phyloP scores from a whole-genome alignment of 2,797 vertebrate genomes.

The Xenentodon cancila region DNA sequence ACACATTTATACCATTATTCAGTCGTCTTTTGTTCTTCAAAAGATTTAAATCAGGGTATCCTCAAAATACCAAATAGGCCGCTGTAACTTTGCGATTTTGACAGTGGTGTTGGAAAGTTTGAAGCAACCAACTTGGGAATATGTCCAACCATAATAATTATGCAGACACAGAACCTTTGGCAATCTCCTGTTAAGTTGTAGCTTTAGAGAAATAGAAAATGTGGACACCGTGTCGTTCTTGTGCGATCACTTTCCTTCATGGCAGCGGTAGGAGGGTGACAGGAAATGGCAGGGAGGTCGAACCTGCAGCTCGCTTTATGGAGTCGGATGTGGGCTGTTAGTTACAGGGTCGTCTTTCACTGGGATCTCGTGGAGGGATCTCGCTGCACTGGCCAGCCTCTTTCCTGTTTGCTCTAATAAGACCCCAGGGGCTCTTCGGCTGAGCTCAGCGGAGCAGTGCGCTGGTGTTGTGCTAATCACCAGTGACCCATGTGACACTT shows the following conservation, averaged over 20 bases:
- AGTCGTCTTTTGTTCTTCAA: neutral
- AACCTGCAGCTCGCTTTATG: slow-evolving; percentile 15
- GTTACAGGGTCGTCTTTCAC: slow-evolving; percentile 58
- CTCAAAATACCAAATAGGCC: neutral
- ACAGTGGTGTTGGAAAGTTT: too few relatives aligned
- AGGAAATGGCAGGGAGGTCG: neutral
- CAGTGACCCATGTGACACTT: slow-evolving; percentile 56
- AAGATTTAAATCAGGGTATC: neutral
- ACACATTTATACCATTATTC: neutral
- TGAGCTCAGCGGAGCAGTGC: slow-evolving; percentile 41
- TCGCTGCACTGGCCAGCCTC: slow-evolving; percentile 41
- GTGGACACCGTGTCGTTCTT: neutral
- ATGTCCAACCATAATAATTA: neutral
- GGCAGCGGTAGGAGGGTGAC: slow-evolving; percentile 6
- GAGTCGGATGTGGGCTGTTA: slow-evolving; percentile 12
- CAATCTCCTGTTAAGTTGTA: slow-evolving; percentile 3
- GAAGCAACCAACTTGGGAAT: too few relatives aligned
- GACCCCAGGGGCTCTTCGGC: slow-evolving; percentile 69
- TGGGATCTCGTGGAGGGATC: slow-evolving; percentile 33
- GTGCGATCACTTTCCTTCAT: slow-evolving; percentile 7
- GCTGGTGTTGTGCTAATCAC: slow-evolving; percentile 58
- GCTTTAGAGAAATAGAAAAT: slow-evolving; percentile 1
- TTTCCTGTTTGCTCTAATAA: slow-evolving; percentile 70
- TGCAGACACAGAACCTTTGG: slow-evolving; percentile 1
- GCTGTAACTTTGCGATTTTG: too few relatives aligned